Percentiles rank a stretch among this genome's conserved stretches.
These are phyloP conservation scores for Pseudorhombus dupliciocellatus DNA, from an alignment of 2,113 vertebrate genomes.

Conservation along the genomic window DNA sequence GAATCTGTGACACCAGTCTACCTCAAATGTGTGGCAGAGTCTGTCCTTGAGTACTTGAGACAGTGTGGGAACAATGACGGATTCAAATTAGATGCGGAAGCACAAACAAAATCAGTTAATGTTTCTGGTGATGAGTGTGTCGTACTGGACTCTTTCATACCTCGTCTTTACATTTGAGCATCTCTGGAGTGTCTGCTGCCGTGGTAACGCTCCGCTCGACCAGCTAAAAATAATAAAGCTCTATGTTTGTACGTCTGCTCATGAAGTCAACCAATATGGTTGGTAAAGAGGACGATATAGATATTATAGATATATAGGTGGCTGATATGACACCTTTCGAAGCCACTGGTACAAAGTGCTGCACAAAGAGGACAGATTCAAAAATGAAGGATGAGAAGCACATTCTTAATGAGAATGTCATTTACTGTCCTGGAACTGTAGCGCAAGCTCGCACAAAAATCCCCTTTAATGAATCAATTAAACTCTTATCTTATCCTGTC, in stretches of 20 bases:
- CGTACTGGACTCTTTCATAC: slow-evolving; percentile 21
- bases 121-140: slow-evolving; percentile 19
- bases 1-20: not conserved
- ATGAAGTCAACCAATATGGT: slow-evolving; percentile 3
- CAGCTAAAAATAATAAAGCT: slow-evolving; percentile 57
- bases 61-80: not conserved
- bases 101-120: slow-evolving; percentile 17
- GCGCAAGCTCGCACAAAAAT: too few relatives aligned
- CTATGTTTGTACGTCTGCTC: slow-evolving; percentile 23
- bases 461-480: too few relatives aligned
- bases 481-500: too few relatives aligned
- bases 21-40: slow-evolving; percentile 6
- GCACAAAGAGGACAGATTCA: too few relatives aligned
- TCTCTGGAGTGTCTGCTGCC: slow-evolving; percentile 68
- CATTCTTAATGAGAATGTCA: too few relatives aligned
- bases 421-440: too few relatives aligned
- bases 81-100: slow-evolving; percentile 39
- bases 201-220: slow-evolving; percentile 55
- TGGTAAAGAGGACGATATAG: not conserved
- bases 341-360: too few relatives aligned
- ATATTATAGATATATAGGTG: not conserved
- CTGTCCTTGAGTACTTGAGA: slow-evolving; percentile 37
- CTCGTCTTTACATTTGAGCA: slow-evolving; percentile 32
- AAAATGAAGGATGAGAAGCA: too few relatives aligned
- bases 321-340: not conserved